These are phyloP conservation scores for Euplexia lucipara DNA, from an alignment of 2,888 invertebrate species.

Conservation along the genomic window DNA sequence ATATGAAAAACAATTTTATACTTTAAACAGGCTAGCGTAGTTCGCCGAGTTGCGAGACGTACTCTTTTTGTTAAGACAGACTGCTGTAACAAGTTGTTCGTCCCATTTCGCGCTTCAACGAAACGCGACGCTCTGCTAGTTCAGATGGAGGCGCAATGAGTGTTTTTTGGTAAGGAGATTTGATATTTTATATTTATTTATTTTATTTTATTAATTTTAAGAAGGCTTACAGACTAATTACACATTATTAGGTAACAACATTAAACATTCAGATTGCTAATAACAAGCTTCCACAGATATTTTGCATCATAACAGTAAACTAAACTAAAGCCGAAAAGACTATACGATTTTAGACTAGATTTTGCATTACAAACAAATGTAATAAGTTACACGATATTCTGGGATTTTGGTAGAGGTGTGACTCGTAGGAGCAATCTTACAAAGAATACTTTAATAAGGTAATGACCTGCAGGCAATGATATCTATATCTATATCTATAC, in stretches of 20 bases:
- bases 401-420: background rate
- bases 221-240: too few relatives aligned
- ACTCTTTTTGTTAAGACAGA: slow-evolving; percentile 74
- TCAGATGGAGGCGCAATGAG: slow-evolving; percentile 31
- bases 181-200: too few relatives aligned
- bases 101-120: slow-evolving; percentile 77
- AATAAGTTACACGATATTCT: background rate
- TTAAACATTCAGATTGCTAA: too few relatives aligned
- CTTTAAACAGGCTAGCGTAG: slow-evolving; percentile 46
- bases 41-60: slow-evolving; percentile 45
- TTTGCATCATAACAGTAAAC: too few relatives aligned
- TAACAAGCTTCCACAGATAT: too few relatives aligned
- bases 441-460: background rate
- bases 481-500: too few relatives aligned
- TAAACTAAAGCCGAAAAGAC: too few relatives aligned
- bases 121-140: slow-evolving; percentile 51
- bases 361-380: background rate
- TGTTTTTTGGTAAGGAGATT: background rate
- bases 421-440: slow-evolving; percentile 6
- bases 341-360: background rate
- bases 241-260: too few relatives aligned
- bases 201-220: too few relatives aligned
- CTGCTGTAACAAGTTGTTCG: slow-evolving; percentile 78
- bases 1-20: slow-evolving; percentile 63
- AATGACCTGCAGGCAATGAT: too few relatives aligned